Base-by-base conservation (phyloP, 2,113 vertebrate genomes). In the Piaya cayana region DNA sequence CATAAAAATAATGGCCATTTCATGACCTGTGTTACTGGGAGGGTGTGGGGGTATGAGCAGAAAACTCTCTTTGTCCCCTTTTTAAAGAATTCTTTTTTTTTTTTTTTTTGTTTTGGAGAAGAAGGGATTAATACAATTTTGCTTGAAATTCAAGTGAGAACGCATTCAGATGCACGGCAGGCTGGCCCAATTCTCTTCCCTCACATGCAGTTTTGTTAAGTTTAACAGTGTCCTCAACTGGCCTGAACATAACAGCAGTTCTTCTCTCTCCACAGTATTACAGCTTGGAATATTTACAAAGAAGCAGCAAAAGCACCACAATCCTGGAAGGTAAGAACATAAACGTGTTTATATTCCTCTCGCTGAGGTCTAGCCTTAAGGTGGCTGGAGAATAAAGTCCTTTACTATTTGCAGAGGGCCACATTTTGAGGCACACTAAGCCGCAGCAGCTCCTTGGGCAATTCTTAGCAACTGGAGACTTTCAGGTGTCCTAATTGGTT, bases 1-100 rank as follows among this genome's bases (percentile, higher is more conserved):
- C 88, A 85, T 97, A 97, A 98, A 97, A 94, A 95, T 75, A 96
- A 97, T 71, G 92, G 94, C 96, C 71, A 89, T 93, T 95, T 97
- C 82, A 97, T 58, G 95, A 94, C 77, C 92, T 87, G 68, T 2
- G 13, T 90, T 95, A 95, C 17, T 75, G 52, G 30, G 29, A 14
- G 10, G 6, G 47, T 21, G n/a, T n/a, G n/a, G n/a, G n/a, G n/a
- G n/a, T n/a, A n/a, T n/a, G 43, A 83, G 36, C 6, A 19, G 80
- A 92, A 81, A 78, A 76, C 71, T 17, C 37, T 36, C 72, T 94
- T 91, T 84, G 74, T 74, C 69, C 82, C 75, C 37, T 50, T 90
- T 93, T 67, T 37, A 64, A 86, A 78, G 76, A 74, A 94, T 81
- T 96, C 34, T 7, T 81, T 18, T 90, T 95, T 95, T 74, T 76